Evolutionary conservation across 2,888 invertebrate species (phyloP).

Genomic region (Dolichomitus sp.): DNA sequence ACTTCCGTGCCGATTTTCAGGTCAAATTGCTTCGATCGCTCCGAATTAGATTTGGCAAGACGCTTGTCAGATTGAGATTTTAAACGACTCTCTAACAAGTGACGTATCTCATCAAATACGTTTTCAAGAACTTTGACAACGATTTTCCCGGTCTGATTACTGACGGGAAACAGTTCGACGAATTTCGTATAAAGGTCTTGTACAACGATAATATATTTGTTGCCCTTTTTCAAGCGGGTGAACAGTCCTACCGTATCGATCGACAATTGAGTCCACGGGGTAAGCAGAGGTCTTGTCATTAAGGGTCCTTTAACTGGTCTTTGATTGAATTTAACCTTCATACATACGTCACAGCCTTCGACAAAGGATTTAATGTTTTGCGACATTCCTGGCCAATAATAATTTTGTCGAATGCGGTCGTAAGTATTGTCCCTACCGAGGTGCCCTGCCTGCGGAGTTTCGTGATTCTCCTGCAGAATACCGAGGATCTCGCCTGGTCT

Average conservation of each 20-base stretch:
- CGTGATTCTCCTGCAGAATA: slow-evolving; percentile 17
- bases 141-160: slow-evolving; percentile 19
- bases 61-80: neutral
- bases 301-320: slow-evolving; percentile 25
- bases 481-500: slow-evolving; percentile 1
- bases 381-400: too few relatives aligned
- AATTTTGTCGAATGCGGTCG: too few relatives aligned
- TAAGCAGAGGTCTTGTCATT: slow-evolving; percentile 25
- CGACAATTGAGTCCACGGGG: slow-evolving; percentile 53
- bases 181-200: slow-evolving; percentile 46
- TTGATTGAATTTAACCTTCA: slow-evolving; percentile 49
- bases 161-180: slow-evolving; percentile 42
- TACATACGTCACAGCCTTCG: slow-evolving; percentile 40
- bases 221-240: slow-evolving; percentile 43
- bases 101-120: slow-evolving; percentile 47
- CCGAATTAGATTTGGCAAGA: neutral
- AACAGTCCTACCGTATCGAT: slow-evolving; percentile 39
- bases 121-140: slow-evolving; percentile 16
- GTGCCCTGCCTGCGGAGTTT: too few relatives aligned
- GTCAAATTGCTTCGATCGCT: neutral
- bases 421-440: too few relatives aligned
- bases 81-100: slow-evolving; percentile 7
- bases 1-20: slow-evolving; percentile 3
- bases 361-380: slow-evolving; percentile 37
- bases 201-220: slow-evolving; percentile 43